Conservation (phyloP, 2,113 vertebrate species). For the Casuarius casuarius region DNA sequence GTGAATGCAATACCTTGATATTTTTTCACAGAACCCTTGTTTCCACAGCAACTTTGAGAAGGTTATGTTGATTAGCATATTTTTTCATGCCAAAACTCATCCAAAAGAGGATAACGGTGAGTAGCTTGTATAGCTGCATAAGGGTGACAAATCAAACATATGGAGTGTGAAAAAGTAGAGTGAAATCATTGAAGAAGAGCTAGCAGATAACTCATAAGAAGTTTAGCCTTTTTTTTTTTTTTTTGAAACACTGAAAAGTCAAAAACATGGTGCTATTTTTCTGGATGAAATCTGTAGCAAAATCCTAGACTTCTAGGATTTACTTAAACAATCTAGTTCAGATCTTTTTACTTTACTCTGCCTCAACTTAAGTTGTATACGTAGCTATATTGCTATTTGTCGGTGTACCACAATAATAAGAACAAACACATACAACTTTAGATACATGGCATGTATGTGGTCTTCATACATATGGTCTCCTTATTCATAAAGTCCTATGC, state of each 20-base stretch:
- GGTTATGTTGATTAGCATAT: conserved; percentile 27
- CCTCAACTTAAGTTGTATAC: background rate
- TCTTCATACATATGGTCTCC: background rate
- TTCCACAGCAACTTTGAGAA: conserved; percentile 23
- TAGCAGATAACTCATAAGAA: background rate
- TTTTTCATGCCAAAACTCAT: background rate
- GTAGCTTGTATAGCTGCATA: background rate
- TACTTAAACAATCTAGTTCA: background rate
- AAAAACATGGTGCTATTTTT: conserved; percentile 2
- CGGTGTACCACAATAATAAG: background rate
- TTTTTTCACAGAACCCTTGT: background rate
- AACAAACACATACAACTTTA: background rate
- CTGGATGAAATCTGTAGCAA: background rate
- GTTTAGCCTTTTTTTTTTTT: background rate
- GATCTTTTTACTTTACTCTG: background rate
- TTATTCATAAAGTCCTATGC: background rate
- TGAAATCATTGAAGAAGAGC: conserved; percentile 24
- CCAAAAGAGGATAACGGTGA: background rate
- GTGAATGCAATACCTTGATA: background rate
- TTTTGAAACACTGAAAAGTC: background rate
- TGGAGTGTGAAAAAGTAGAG: conserved; percentile 43
- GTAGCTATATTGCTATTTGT: background rate
- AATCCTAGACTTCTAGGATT: background rate
- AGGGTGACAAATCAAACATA: background rate
- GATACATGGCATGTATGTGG: accelerated